These are phyloP conservation scores for Melanostoma mellinum DNA, from an alignment of 2,888 invertebrate genomes.

Conservation along the genomic window DNA sequence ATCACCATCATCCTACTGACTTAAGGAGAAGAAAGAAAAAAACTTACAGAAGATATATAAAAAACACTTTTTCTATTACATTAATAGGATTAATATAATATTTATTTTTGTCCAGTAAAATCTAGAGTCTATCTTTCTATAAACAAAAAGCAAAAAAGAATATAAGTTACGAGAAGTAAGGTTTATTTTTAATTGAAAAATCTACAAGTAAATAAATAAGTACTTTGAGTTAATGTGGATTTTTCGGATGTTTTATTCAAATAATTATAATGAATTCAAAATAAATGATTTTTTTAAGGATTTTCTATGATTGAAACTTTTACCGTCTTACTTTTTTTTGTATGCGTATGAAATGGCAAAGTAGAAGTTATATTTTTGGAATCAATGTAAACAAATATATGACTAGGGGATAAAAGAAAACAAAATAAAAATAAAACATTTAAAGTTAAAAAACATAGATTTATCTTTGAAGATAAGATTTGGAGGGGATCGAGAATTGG, in stretches of 20 bases:
- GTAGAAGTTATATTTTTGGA: slow-evolving; percentile 64
- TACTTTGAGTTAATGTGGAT: slow-evolving; percentile 38
- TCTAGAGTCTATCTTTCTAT: slow-evolving; percentile 33
- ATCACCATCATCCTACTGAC: slow-evolving; percentile 25
- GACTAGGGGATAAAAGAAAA: slow-evolving; percentile 8
- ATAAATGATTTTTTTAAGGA: slow-evolving; percentile 29
- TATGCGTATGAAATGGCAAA: slow-evolving; percentile 37
- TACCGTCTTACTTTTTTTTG: slow-evolving; percentile 49
- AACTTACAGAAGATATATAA: slow-evolving; percentile 6
- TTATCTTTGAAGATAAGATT: neutral
- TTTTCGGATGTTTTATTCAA: slow-evolving; percentile 41
- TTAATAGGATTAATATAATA: slow-evolving; percentile 69
- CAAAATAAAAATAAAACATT: slow-evolving; percentile 49
- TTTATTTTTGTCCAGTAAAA: slow-evolving; percentile 64
- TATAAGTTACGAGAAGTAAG: slow-evolving; percentile 24
- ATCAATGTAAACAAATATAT: slow-evolving; percentile 38
- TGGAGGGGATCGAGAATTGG: too few relatives aligned
- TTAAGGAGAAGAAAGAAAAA: slow-evolving; percentile 5
- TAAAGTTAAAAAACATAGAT: slow-evolving; percentile 25
- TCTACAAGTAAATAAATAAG: slow-evolving; percentile 28
- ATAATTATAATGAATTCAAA: slow-evolving; percentile 11
- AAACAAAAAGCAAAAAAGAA: slow-evolving; percentile 9
- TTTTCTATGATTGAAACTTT: slow-evolving; percentile 47
- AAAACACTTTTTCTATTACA: slow-evolving; percentile 70
- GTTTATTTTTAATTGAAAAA: slow-evolving; percentile 34